Conservation (phyloP, 2,888 invertebrate genomes). For the Xestobium rufovillosum region DNA sequence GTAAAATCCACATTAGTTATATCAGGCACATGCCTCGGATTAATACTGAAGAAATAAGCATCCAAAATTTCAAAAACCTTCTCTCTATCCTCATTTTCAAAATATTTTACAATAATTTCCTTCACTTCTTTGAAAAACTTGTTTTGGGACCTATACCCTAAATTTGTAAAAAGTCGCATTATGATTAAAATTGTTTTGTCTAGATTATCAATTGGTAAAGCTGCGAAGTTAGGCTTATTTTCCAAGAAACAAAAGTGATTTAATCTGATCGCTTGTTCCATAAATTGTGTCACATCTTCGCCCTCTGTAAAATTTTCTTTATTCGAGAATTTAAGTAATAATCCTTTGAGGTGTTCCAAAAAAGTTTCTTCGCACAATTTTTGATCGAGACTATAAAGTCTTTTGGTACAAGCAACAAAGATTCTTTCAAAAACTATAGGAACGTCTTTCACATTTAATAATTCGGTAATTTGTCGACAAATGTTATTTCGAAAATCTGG, state of each 20-base stretch:
- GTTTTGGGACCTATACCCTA: slow-evolving; percentile 31
- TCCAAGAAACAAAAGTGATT: slow-evolving; percentile 31
- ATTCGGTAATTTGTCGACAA: slow-evolving; percentile 46
- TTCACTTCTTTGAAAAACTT: slow-evolving; percentile 35
- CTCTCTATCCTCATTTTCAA: slow-evolving; percentile 23
- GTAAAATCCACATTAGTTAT: too few relatives aligned
- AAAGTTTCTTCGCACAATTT: slow-evolving; percentile 40
- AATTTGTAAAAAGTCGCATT: slow-evolving; percentile 42
- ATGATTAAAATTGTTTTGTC: slow-evolving; percentile 43
- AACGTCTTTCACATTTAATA: slow-evolving; percentile 29
- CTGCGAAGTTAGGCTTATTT: slow-evolving; percentile 23
- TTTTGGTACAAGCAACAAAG: slow-evolving; percentile 50
- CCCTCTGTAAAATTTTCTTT: slow-evolving; percentile 31
- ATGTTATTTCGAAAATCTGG: slow-evolving; percentile 50
- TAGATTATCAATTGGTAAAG: slow-evolving; percentile 39
- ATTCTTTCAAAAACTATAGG: slow-evolving; percentile 33
- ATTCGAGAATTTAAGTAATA: too few relatives aligned
- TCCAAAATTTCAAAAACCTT: slow-evolving; percentile 31
- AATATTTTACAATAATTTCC: slow-evolving; percentile 29
- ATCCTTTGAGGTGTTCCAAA: slow-evolving; percentile 28
- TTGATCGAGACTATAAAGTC: slow-evolving; percentile 47
- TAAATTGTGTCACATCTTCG: slow-evolving; percentile 29
- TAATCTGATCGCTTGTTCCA: slow-evolving; percentile 29
- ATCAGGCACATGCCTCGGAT: slow-evolving; percentile 21
- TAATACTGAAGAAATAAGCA: slow-evolving; percentile 35